These are phyloP conservation scores for Thryonomys swinderianus DNA, from an alignment of 2,113 vertebrate genomes.

Conservation along the genomic window DNA sequence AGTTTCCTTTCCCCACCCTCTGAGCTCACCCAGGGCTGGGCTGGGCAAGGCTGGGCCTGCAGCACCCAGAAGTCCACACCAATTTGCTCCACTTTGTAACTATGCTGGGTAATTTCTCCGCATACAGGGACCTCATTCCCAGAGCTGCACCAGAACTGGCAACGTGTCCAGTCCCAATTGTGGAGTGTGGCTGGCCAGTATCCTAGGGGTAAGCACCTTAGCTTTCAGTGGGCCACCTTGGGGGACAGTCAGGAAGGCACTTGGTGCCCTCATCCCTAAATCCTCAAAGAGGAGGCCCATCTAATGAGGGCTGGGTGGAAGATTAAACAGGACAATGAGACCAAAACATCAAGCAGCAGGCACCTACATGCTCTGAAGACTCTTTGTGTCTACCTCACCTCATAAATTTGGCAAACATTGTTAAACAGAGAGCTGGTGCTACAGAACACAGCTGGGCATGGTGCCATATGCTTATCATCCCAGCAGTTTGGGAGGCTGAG, in stretches of 20 bases:
- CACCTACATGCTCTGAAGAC: background rate
- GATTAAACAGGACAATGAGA: background rate
- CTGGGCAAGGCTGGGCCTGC: background rate
- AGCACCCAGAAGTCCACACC: background rate
- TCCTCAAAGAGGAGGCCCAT: background rate
- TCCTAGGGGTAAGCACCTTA: background rate
- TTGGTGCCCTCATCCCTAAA: background rate
- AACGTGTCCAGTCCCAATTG: background rate
- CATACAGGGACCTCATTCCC: accelerated
- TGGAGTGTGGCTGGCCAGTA: background rate
- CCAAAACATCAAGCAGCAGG: background rate
- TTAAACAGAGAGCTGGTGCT: background rate
- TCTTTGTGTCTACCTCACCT: background rate
- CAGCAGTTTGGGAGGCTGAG: background rate
- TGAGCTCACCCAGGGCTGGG: background rate
- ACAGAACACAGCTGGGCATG: background rate
- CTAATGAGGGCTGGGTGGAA: background rate
- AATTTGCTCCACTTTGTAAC: background rate
- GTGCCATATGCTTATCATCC: background rate
- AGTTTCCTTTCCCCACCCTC: background rate
- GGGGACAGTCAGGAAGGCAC: too few species aligned
- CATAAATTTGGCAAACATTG: background rate
- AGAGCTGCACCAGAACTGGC: background rate
- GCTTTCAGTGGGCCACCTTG: background rate
- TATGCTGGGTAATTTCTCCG: background rate